Base-by-base conservation (phyloP, 2,113 vertebrate species). In the Smithornis capensis region DNA sequence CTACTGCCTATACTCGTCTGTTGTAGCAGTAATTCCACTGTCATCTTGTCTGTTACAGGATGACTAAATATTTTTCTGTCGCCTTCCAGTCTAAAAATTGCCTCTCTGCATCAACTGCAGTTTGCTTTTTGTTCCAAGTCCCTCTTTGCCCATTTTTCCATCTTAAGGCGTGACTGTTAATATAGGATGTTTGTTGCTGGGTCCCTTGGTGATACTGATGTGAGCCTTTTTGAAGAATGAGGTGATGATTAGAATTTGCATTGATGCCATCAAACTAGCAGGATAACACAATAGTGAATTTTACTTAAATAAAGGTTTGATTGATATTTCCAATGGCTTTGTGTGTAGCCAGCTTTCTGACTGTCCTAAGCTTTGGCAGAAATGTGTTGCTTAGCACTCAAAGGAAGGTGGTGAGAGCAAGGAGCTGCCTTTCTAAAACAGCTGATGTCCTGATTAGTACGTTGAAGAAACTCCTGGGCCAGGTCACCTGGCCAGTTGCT, bases 81-180 rank as follows among this genome's bases (percentile, higher is more conserved):
- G 0, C 22, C 6, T 50, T 87, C 16, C 47, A n/a, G 9, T 71
- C 38, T 84, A 74, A 44, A 70, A 78, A 85, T 64, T 2, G 1
- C 18, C 10, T 45, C 47, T 57, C 25, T 70, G 8, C 19, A 52
- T 52, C 64, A 63, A 0, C 28, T 1, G 2, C 63, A 60, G 1
- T 82, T 56, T 83, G 31, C 22, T 79, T 87, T 63, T 44, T 64
- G 35, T 94, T 89, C 52, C 52, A 35, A 47, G 64, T 60, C 49
- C 14, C 23, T 55, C 0, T 55, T 83, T 91, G 35, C n/a, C 31
- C 14, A 3, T 71, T 86, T 69, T 87, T 75, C 40, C 10, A 10
- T 78, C 47, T 24, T 47, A 75, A 59, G 29, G 44, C 0, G 1
- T 63, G 25, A 19, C 38, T 83, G 9, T 40, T 70, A 38, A 42